A percentile compares a stretch with the other conserved stretches of the same genome.
These are phyloP conservation scores for Caenorhabditis zanzibari DNA, from an alignment of 2,888 invertebrate species.

Conservation along the genomic window DNA sequence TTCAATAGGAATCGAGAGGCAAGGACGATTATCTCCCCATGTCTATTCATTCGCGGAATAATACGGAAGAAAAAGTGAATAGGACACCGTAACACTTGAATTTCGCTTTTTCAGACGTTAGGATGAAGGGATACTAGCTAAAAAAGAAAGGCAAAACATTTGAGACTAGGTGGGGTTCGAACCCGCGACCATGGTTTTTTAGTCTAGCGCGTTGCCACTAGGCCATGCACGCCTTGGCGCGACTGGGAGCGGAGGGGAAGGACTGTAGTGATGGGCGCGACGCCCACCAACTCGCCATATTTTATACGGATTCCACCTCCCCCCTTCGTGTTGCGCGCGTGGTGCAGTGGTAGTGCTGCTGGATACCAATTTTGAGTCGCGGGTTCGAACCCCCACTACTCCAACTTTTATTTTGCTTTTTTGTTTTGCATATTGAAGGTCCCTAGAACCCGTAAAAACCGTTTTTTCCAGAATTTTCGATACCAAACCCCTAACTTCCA, in stretches of 20 bases:
- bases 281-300: no score
- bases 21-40: conserved; percentile 38
- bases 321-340: neutral
- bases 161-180: neutral
- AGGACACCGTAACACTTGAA: neutral
- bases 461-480: neutral
- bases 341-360: neutral
- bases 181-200: neutral
- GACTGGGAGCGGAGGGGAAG: neutral
- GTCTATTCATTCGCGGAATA: neutral
- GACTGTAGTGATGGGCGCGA: neutral
- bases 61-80: conserved; percentile 29
- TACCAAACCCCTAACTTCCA: neutral
- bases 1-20: conserved; percentile 11
- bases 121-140: neutral
- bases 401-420: neutral
- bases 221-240: neutral
- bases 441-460: neutral
- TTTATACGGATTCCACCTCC: neutral
- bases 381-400: neutral
- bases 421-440: neutral
- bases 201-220: neutral
- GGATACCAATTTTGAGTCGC: neutral
- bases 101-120: neutral
- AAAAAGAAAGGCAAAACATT: neutral